Percentiles rank a stretch among this genome's conserved stretches.
phyloP scores from a whole-genome alignment of 2,113 vertebrate genomes.

The Nymphicus hollandicus region DNA sequence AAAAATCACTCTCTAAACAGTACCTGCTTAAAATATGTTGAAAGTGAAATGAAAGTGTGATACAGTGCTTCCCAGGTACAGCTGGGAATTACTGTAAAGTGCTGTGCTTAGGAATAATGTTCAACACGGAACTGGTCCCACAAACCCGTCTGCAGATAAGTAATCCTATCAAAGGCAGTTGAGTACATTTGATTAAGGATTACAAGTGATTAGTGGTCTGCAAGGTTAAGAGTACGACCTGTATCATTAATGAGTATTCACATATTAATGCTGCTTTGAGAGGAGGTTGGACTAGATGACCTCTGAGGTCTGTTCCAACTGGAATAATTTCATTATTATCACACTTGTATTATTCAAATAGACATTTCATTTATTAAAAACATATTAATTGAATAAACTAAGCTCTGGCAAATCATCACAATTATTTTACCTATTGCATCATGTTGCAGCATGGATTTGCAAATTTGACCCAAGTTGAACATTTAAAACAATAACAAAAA shows the following conservation, averaged over 20 bases:
- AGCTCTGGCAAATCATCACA: background rate
- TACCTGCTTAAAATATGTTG: background rate
- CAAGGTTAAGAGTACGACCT: background rate
- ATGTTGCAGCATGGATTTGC: background rate
- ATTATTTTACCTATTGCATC: background rate
- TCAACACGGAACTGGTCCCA: background rate
- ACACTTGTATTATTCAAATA: background rate
- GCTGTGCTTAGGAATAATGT: background rate
- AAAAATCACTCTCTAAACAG: background rate
- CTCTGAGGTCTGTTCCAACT: background rate
- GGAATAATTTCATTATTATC: background rate
- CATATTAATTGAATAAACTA: background rate
- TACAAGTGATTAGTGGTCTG: background rate
- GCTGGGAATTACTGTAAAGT: background rate
- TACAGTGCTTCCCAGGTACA: background rate
- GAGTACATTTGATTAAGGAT: slow-evolving; percentile 44
- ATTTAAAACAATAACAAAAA: background rate
- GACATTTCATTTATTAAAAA: background rate
- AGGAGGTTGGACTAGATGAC: slow-evolving; percentile 1
- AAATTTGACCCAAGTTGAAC: background rate
- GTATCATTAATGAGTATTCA: background rate
- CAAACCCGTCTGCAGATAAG: background rate
- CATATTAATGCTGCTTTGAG: background rate
- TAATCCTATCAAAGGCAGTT: slow-evolving; percentile 46
- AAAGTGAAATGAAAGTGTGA: background rate